Conservation (phyloP, 2,797 vertebrate genomes). For the Cuniculus paca region DNA sequence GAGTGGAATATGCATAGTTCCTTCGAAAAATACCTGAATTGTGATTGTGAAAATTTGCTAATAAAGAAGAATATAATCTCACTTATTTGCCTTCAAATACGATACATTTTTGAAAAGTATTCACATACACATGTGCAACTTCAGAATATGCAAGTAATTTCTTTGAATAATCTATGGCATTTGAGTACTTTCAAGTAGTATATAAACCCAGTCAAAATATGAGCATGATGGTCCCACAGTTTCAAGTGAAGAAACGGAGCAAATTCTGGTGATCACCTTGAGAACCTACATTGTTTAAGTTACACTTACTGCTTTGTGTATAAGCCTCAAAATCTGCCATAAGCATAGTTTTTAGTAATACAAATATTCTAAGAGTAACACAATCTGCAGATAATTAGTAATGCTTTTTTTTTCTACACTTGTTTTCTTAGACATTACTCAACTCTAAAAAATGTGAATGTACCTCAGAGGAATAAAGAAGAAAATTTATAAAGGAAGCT, state of each 20-base stretch:
- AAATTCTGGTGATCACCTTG: background rate
- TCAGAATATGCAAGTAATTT: background rate
- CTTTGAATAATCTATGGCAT: background rate
- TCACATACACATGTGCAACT: background rate
- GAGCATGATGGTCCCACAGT: background rate
- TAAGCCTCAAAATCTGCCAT: background rate
- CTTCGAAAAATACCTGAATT: background rate
- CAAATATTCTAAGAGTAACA: background rate
- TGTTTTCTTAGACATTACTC: background rate
- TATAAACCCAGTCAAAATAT: background rate
- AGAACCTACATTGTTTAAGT: background rate
- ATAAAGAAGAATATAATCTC: background rate
- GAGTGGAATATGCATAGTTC: background rate
- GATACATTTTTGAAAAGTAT: background rate
- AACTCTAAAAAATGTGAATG: background rate
- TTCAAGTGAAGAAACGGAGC: background rate
- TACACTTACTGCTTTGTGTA: background rate
- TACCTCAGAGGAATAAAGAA: background rate
- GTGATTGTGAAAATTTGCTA: background rate
- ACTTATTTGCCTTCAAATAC: background rate
- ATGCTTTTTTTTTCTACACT: background rate
- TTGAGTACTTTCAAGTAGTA: fast-evolving
- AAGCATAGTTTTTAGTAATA: background rate
- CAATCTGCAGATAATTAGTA: background rate
- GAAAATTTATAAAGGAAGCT: background rate